Evolutionary conservation across 2,797 vertebrate genomes (phyloP).

Genomic region (Girardinus metallicus): DNA sequence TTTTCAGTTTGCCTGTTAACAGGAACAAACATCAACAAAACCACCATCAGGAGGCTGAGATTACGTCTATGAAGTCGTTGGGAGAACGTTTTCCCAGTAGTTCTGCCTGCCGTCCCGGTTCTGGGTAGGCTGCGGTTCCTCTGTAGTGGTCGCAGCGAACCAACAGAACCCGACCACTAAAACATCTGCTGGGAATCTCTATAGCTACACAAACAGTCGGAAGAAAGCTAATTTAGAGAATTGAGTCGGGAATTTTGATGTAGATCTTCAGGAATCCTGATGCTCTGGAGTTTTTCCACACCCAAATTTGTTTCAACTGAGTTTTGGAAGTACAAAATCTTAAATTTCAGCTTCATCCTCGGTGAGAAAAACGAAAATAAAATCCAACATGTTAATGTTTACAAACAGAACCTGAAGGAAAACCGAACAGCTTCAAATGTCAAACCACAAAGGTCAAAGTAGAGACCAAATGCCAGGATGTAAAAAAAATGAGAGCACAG

Average conservation of each 20-base stretch:
- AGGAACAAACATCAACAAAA: background rate
- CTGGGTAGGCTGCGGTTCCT: background rate
- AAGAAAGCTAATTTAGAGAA: background rate
- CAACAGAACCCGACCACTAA: background rate
- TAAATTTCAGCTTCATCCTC: background rate
- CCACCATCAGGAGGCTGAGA: background rate
- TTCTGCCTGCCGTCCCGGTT: background rate
- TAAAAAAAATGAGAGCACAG: background rate
- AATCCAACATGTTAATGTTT: background rate
- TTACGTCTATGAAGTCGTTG: background rate
- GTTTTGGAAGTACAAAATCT: background rate
- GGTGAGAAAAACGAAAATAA: background rate
- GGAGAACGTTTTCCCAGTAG: background rate
- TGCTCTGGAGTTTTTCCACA: background rate
- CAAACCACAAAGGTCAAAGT: background rate
- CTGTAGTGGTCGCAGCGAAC: background rate
- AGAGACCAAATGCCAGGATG: background rate
- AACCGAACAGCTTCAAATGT: background rate
- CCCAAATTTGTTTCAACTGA: background rate
- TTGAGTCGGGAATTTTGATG: background rate
- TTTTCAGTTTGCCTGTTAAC: background rate
- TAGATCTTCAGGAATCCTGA: background rate
- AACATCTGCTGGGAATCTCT: background rate
- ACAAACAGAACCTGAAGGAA: background rate
- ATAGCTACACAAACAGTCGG: background rate